Conservation (phyloP, 2,888 invertebrate genomes). For the Bembecia ichneumoniformis region DNA sequence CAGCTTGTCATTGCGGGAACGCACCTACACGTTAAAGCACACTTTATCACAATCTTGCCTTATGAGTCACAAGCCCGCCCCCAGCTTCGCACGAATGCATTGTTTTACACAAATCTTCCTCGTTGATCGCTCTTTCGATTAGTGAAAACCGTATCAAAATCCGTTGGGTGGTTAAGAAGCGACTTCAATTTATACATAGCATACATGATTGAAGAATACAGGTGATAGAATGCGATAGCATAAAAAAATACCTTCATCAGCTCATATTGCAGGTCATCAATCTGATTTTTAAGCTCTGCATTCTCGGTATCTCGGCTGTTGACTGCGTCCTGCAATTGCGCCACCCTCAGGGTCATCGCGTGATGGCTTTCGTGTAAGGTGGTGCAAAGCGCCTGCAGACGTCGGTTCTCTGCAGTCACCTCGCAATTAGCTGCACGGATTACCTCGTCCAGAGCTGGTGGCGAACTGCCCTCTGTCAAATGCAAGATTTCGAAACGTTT, state of each 20-base stretch:
- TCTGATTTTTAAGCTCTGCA: slow-evolving; percentile 94
- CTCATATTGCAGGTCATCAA: slow-evolving; percentile 96
- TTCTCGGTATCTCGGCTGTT: slow-evolving; percentile 94
- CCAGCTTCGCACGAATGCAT: no score
- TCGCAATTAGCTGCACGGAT: slow-evolving; percentile 89
- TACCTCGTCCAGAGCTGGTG: slow-evolving; percentile 83
- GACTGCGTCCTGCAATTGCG: slow-evolving; percentile 88
- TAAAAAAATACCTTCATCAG: slow-evolving; percentile 76
- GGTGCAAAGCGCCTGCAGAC: slow-evolving; percentile 92
- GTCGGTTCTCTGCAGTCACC: slow-evolving; percentile 90
- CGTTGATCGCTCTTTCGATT: no score
- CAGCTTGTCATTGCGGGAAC: slow-evolving; percentile 90
- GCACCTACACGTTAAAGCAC: slow-evolving; percentile 46
- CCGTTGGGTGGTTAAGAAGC: no score
- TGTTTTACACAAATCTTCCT: no score
- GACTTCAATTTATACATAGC: no score
- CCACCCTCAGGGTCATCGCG: slow-evolving; percentile 90
- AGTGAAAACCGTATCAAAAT: no score
- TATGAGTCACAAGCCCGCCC: no score
- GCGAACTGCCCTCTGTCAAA: slow-evolving; percentile 71
- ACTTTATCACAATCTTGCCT: no score
- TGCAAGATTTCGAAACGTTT: background rate
- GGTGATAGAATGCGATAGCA: no score
- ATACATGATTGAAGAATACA: no score
- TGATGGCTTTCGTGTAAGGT: slow-evolving; percentile 94